Percentiles rank a stretch among this genome's conserved stretches.
These are phyloP conservation scores for Harpagus bidentatus DNA, from an alignment of 2,113 vertebrate species.

Conservation along the genomic window DNA sequence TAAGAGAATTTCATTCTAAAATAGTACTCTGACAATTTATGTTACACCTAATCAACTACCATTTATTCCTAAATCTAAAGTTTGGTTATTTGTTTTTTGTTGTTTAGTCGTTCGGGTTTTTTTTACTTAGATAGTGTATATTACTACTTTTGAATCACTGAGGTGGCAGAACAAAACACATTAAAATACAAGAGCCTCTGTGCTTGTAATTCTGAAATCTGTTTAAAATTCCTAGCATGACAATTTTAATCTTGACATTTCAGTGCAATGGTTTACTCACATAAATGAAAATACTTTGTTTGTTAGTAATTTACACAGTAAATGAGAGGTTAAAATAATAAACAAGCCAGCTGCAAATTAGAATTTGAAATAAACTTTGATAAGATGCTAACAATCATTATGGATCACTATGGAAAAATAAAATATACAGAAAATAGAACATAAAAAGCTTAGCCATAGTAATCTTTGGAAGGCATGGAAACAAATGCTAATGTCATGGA, in stretches of 20 bases:
- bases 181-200: not conserved
- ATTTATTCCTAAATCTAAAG: not conserved
- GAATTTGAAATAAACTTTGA: conserved; percentile 48
- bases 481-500: conserved; percentile 24
- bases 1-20: not conserved
- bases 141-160: not conserved
- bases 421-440: conserved; percentile 56
- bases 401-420: conserved; percentile 41
- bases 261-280: not conserved
- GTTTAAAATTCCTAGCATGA: not conserved
- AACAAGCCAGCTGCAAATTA: conserved; percentile 57
- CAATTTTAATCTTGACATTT: conserved; percentile 6
- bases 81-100: not conserved
- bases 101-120: not conserved
- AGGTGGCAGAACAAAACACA: not conserved
- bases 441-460: conserved; percentile 44
- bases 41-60: not conserved
- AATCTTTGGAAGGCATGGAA: conserved; percentile 47
- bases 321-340: conserved; percentile 57
- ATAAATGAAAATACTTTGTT: conserved; percentile 47
- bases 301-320: conserved; percentile 64
- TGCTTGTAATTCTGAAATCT: not conserved
- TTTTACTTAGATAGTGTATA: not conserved
- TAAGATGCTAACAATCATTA: conserved; percentile 23
- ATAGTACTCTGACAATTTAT: not conserved